Percentiles rank a stretch among this genome's conserved stretches.
phyloP scores from a whole-genome alignment of 2,888 invertebrate species.

The Pachydiplax longipennis region DNA sequence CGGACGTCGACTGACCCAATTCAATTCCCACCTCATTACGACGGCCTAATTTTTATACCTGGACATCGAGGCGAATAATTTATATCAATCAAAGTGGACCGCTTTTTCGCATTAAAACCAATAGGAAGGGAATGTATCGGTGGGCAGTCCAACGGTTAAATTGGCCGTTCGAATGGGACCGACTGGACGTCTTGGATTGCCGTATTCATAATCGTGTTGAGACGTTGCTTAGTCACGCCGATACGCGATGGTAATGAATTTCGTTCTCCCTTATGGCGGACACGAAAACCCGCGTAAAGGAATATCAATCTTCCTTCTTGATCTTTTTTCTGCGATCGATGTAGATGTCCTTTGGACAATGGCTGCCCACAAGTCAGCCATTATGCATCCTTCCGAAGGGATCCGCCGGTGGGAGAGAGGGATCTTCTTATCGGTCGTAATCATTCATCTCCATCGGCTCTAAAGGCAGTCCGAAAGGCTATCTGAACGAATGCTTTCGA shows the following conservation, averaged over 20 bases:
- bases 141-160: neutral
- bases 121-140: no score
- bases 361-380: neutral
- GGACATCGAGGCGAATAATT: neutral
- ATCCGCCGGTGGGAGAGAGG: neutral
- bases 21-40: neutral
- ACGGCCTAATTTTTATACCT: neutral
- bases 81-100: neutral
- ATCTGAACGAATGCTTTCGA: neutral
- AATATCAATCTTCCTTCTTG: no score
- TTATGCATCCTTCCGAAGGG: neutral
- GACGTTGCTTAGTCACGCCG: no score
- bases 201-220: no score
- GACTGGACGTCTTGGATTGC: no score
- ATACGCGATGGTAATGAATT: no score
- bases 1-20: neutral
- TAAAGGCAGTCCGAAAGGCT: neutral
- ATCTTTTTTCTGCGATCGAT: no score
- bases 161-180: no score
- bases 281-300: no score
- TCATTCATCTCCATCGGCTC: neutral
- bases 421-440: neutral
- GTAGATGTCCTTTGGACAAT: no score
- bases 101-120: neutral
- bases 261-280: no score